These are phyloP conservation scores for Euzetes globulus DNA, from an alignment of 2,888 invertebrate genomes.

Conservation along the genomic window DNA sequence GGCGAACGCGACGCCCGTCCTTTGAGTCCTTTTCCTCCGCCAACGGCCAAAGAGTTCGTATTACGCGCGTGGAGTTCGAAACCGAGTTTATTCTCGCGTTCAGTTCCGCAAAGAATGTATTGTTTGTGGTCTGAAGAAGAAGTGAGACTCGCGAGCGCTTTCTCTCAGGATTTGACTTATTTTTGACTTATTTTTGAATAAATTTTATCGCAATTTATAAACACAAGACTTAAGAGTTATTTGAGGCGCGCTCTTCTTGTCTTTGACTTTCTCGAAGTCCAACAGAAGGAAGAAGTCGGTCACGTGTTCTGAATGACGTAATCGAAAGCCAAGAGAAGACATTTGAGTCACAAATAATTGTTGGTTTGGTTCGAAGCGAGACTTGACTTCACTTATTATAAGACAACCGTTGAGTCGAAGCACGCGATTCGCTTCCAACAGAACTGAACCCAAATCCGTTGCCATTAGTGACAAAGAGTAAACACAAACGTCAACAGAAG, in stretches of 20 bases:
- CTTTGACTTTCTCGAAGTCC: neutral
- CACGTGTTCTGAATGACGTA: neutral
- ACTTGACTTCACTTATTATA: constrained; percentile 36
- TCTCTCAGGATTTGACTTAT: neutral
- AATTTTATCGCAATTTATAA: neutral
- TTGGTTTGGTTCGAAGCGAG: constrained; percentile 32
- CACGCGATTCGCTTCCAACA: constrained; percentile 36
- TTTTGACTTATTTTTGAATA: neutral
- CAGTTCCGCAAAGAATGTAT: constrained; percentile 61
- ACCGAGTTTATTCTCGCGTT: constrained; percentile 55
- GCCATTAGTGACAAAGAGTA: constrained; percentile 37
- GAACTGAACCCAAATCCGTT: constrained; percentile 26
- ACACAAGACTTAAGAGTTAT: neutral
- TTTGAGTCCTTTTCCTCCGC: constrained; percentile 54
- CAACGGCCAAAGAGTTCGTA: constrained; percentile 60
- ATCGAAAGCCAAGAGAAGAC: neutral
- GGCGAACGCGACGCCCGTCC: too few relatives aligned
- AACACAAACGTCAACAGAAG: constrained; percentile 15
- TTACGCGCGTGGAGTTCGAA: constrained; percentile 54
- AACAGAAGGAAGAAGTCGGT: neutral
- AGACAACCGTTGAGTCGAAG: constrained; percentile 25
- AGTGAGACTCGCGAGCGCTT: neutral
- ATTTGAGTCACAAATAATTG: neutral
- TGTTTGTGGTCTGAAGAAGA: constrained; percentile 59
- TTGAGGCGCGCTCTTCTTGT: neutral